Evolutionary conservation across 2,888 invertebrate species (phyloP), one percentile per base, ranked within the genome.

Genomic region (Xylota sylvarum): DNA sequence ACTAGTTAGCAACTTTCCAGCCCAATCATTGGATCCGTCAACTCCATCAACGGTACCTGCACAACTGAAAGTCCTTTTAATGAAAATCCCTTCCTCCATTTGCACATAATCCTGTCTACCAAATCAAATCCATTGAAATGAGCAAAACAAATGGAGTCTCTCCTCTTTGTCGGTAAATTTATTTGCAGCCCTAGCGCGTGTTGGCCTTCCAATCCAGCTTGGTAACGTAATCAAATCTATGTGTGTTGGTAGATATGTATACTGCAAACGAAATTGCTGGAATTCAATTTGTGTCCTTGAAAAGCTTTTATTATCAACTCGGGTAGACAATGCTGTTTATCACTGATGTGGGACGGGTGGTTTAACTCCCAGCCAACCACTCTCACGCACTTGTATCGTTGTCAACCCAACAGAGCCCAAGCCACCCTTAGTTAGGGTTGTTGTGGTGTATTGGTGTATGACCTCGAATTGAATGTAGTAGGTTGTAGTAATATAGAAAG

Each of bases 251-350:
- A 80, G 58, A 64, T 76, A 76, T 52, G 56, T 65, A 70, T 85
- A 60, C 85, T 37, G 23, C 67, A 35, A 46, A 70, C 40, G 65
- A 76, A 72, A 65, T 80, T 80, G 65, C 80, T 85, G 76, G 70
- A 76, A 80, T 80, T 72, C 76, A 85, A 80, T 85, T 80, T 74
- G 58, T 72, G 85, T 77, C 80, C 80, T 85, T 85, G 85, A 17
- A 76, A 67, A 85, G 85, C 85, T 85, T 85, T 80, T 80, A 72
- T 80, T 67, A 80, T 80, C 50, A 80, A 72, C 80, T 80, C 46
- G 76, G 55, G 72, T 27, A 85, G 80, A 80, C 80, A 80, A 85
- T 72, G 50, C 52, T 43, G 70, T 76, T 76, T 76, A 72, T 79
- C 50, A 72, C 5, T 14, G 56, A 62, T 17, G 65, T 70, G 48